Evolutionary conservation across 2,113 vertebrate genomes (phyloP).

Genomic region (Mus pahari): DNA sequence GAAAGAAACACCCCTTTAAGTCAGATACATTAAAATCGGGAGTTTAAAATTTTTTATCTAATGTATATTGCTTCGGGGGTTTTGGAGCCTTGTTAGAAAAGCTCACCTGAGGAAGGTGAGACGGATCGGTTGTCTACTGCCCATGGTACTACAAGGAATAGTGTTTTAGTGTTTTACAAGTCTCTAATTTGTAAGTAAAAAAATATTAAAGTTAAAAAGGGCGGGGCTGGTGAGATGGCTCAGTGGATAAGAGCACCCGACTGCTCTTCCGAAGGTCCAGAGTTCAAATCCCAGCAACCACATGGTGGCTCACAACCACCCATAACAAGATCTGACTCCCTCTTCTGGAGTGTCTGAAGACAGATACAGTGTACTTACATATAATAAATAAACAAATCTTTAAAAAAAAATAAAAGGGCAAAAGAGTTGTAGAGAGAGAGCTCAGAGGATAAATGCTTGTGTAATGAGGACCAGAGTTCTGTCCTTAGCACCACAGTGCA

Average conservation of each 20-base stretch:
- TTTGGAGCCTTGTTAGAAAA: not conserved
- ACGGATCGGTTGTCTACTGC: accelerated
- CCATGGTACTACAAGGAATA: not conserved
- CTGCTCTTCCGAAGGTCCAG: too few species aligned
- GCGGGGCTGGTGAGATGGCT: too few species aligned
- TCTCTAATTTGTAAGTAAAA: not conserved
- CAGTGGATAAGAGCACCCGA: too few species aligned
- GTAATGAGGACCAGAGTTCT: not conserved
- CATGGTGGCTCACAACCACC: too few species aligned
- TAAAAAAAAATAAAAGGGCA: too few species aligned
- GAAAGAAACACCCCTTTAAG: not conserved
- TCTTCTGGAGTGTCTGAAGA: too few species aligned
- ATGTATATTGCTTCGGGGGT: not conserved
- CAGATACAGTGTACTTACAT: too few species aligned
- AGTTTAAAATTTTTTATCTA: not conserved
- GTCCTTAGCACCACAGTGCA: not conserved
- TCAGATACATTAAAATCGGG: not conserved
- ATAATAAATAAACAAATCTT: too few species aligned
- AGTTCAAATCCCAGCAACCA: too few species aligned
- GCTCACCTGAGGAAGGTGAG: not conserved
- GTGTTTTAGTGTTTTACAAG: not conserved
- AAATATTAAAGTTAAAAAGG: not conserved
- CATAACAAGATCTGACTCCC: too few species aligned
- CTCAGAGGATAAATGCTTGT: too few species aligned
- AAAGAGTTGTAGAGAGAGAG: not conserved